Conservation (phyloP, 2,888 invertebrate genomes). For the Acrobasis repandana region DNA sequence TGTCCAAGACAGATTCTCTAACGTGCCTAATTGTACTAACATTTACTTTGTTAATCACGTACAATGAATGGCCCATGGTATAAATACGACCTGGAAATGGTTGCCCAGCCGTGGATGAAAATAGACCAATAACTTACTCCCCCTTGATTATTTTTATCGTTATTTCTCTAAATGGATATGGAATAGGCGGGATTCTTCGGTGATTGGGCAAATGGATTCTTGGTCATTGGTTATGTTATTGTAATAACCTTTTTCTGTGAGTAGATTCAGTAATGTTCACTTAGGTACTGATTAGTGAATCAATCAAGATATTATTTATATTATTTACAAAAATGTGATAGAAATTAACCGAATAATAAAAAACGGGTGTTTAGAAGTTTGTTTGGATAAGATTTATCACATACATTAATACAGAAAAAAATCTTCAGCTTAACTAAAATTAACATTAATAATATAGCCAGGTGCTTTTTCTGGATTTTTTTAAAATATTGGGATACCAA, state of each 20-base stretch:
- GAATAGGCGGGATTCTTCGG: neutral
- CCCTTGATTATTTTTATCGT: constrained; percentile 20
- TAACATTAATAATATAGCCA: no score
- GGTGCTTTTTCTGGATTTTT: no score
- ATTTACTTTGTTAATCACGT: constrained; percentile 75
- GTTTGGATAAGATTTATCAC: no score
- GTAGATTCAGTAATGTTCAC: neutral
- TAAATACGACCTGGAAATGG: constrained; percentile 44
- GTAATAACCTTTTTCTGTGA: neutral
- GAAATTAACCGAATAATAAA: neutral
- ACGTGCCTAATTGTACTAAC: constrained; percentile 72
- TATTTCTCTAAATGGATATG: constrained; percentile 7
- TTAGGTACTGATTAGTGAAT: no score
- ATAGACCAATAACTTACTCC: constrained; percentile 20
- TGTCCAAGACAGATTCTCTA: constrained; percentile 61
- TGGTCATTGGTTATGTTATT: neutral
- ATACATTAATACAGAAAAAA: no score
- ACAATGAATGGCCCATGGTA: constrained; percentile 50
- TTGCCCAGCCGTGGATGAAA: neutral
- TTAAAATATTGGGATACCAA: no score
- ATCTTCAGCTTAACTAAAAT: no score
- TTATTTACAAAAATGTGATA: neutral
- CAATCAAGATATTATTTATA: no score
- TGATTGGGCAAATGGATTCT: neutral
- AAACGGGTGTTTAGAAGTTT: no score